Percentiles rank a stretch among this genome's conserved stretches.
Conservation (phyloP, 2,888 invertebrate species). For the Agonopterix arenella region DNA sequence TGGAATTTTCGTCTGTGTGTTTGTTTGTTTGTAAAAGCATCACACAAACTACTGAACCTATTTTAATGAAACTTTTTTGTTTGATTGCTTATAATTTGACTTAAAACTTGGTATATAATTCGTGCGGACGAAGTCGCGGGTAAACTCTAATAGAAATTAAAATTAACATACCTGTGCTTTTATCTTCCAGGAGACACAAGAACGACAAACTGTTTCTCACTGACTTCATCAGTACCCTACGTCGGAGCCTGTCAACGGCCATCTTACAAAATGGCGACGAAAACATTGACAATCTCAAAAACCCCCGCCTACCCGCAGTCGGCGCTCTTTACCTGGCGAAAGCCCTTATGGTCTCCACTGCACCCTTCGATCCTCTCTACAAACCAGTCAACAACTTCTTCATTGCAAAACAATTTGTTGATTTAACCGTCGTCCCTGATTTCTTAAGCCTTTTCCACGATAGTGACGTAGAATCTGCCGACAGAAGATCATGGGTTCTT, state of each 20-base stretch:
- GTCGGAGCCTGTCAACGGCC: slow-evolving; percentile 75
- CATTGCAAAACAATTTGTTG: slow-evolving; percentile 85
- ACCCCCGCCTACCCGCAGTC: slow-evolving; percentile 75
- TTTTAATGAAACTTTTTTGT: too few species aligned
- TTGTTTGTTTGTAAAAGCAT: too few species aligned
- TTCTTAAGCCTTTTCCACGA: slow-evolving; percentile 91
- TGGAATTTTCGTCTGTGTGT: too few species aligned
- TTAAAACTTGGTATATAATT: too few species aligned
- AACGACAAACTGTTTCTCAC: slow-evolving; percentile 82
- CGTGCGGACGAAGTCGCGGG: too few species aligned
- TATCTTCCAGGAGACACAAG: slow-evolving; percentile 63
- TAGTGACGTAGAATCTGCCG: slow-evolving; percentile 81
- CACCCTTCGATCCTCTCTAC: slow-evolving; percentile 87
- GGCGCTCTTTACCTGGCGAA: slow-evolving; percentile 83
- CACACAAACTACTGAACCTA: too few species aligned
- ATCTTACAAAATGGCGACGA: slow-evolving; percentile 23
- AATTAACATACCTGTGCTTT: background rate
- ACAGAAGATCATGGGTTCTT: slow-evolving; percentile 87
- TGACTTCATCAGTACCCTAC: slow-evolving; percentile 81
- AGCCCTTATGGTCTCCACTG: slow-evolving; percentile 82
- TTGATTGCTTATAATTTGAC: too few species aligned
- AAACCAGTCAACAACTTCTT: slow-evolving; percentile 86
- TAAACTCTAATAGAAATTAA: too few species aligned
- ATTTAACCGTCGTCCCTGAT: slow-evolving; percentile 90
- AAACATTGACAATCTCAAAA: slow-evolving; percentile 28